Evolutionary conservation across 2,797 vertebrate species (phyloP), one percentile per base, ranked within the genome.

Genomic region (Acanthornis magna): DNA sequence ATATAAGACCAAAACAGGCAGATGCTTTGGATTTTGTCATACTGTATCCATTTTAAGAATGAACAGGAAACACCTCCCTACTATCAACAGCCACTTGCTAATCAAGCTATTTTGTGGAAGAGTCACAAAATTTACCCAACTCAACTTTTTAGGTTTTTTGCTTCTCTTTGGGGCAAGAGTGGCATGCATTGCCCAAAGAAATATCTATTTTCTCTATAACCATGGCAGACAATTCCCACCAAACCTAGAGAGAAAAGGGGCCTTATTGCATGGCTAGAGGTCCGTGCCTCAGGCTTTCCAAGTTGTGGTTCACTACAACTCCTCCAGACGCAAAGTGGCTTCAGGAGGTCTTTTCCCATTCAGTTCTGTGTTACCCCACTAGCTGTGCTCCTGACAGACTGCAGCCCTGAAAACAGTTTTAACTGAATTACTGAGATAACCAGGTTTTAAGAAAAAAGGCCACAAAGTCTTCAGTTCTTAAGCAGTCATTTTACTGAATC

Each of bases 211-310:
- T 42, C 36, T 71, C 36, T 23, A 8, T 5, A 77, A 63, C 13
- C 5, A 13, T 11, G 5, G 53, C 9, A 89, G 36, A 36, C 9
- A 84, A 86, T 50, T 73, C 26, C 68, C 27, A 57, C 26, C 47
- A 42, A 42, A 83, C 9, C 20, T 2, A 25, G 50, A 60, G 3
- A 67, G 53, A 23, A 42, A 70, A 22, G 2, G 6, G 11, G 16
- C 21, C 8, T 75, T 25, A 58, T 2, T 0, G 0, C 32, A 34
- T 1, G 7, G 26, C 26, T 14, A 30, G 63, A 54, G 48, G 25
- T 7, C 19, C 17, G 4, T 7, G 7, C 34, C 47, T 75, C 20
- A 54, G 25, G 30, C 23, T 47, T 27, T n/a, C 38, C 40, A 30
- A 13, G 6, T 0, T 5, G 1, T 11, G 29, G 15, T 12, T 63